A percentile compares a stretch with the other conserved stretches of the same genome.
These are phyloP conservation scores for Cantharis flavilabris DNA, from an alignment of 2,888 invertebrate species.

Conservation along the genomic window DNA sequence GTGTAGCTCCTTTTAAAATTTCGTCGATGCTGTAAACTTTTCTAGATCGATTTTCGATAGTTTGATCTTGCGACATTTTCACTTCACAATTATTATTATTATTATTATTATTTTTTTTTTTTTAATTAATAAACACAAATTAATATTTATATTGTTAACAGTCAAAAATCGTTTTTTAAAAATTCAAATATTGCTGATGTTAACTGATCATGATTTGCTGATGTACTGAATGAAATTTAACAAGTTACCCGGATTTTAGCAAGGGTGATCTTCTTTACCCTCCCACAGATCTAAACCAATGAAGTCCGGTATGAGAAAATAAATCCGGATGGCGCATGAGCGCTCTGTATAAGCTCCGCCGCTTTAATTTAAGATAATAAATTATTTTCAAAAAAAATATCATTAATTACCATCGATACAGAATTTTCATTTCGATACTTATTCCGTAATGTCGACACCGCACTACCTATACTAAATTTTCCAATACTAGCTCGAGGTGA, in stretches of 20 bases:
- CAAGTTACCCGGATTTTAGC: conserved; percentile 39
- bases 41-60: conserved; percentile 49
- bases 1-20: conserved; percentile 51
- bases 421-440: background rate
- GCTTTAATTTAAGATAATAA: conserved; percentile 42
- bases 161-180: background rate
- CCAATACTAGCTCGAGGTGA: background rate
- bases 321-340: conserved; percentile 40
- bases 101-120: background rate
- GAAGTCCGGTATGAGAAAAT: conserved; percentile 14
- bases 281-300: conserved; percentile 24
- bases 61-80: conserved; percentile 42
- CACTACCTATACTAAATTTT: background rate
- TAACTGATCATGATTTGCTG: conserved; percentile 21
- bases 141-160: background rate
- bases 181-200: conserved; percentile 12
- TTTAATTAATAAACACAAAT: background rate
- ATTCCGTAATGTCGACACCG: background rate
- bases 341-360: conserved; percentile 45
- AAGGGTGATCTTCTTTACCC: conserved; percentile 28
- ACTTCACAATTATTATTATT: conserved; percentile 10
- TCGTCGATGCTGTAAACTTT: conserved; percentile 56
- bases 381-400: conserved; percentile 10
- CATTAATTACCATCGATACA: background rate
- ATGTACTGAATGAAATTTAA: conserved; percentile 42